Evolutionary conservation across 2,888 invertebrate species (phyloP), one percentile per base, ranked within the genome.

Genomic region (Heteropelma amictum): DNA sequence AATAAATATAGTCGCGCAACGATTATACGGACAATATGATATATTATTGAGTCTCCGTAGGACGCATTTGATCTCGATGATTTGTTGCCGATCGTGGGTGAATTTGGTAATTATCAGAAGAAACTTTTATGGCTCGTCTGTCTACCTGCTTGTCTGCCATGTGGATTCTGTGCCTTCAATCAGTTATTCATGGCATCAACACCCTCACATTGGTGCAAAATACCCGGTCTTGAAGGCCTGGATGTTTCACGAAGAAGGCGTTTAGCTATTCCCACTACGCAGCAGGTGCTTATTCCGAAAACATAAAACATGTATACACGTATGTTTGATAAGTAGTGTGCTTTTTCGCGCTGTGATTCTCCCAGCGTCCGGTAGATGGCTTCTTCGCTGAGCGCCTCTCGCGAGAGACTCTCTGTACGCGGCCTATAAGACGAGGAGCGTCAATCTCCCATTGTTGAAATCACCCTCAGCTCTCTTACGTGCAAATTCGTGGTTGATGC

Each of bases 151-250:
- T 96, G 97, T 84, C 92, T 97, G 81, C 96, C 97, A 0, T 96
- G 97, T 84, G 97, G 96, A 28, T 97, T 96, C 89, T 95, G 96
- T 89, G 97, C 97, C 3, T 97, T 97, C 89, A 97, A 96, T 90
- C 97, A 97, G 90, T 92, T 97, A 35, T 97, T 98, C 90, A 96
- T 97, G 95, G 93, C 96, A 3, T 95, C 96, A 82, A 93, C 94
- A 33, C 97, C 97, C 0, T 93, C 94, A 45, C 95, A 97, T 90
- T 97, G 97, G 96, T 97, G 97, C 86, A 91, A 89, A 75, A 92
- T 95, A 21, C 94, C 95, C 0, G 93, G 93, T 79, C 89, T 96
- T 69, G 87, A 90, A 60, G 81, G 78, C 30, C 77, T 88, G 70
- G 88, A 88, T 67, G 75, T 83, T 2, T 72, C 80, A 2, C 83